Evolutionary conservation across 2,888 invertebrate species (phyloP), one percentile per base, ranked within the genome.

Genomic region (Eupithecia inturbata): DNA sequence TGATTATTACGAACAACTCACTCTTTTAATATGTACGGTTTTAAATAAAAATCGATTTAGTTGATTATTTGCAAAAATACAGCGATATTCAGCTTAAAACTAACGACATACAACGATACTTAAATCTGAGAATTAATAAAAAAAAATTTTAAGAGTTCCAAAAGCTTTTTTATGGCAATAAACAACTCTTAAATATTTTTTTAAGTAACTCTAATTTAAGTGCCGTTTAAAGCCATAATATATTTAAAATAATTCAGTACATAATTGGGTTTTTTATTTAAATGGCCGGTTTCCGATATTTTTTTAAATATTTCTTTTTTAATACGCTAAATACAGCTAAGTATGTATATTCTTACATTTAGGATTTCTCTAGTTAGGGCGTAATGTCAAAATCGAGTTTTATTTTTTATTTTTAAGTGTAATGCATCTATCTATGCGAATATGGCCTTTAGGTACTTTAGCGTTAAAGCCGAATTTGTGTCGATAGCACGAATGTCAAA

Each of bases 241-340:
- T 66, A 66, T 82, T 87, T 70, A 88, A 87, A 86, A 80, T 82
- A 84, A 83, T 82, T 90, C 88, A 90, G 88, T 92, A 91, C 90
- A 85, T 83, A 79, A 82, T 76, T 82, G 83, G 87, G 87, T 79
- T 80, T 78, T 79, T 83, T 85, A 86, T 84, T 81, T 85, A 90
- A 84, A 92, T 94, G 94, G 94, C 93, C 93, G 93, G 93, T 92
- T 92, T 93, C 91, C 76, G 81, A 84, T 85, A 75, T 83, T 82
- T 81, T 82, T 85, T 85, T 79, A 83, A 82, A 83, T 81, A 81
- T 80, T 78, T 81, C 82, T 81, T 83, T 84, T 83, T 83, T 80
- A 82, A 79, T 81, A 87, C 81, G 82, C 85, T 90, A 89, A 84
- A 82, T 93, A 93, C 91, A 92, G 88, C 87, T 91, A 88, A 16